Evolutionary conservation across 2,113 vertebrate species (phyloP).

Genomic region (Vanacampus margaritifer): DNA sequence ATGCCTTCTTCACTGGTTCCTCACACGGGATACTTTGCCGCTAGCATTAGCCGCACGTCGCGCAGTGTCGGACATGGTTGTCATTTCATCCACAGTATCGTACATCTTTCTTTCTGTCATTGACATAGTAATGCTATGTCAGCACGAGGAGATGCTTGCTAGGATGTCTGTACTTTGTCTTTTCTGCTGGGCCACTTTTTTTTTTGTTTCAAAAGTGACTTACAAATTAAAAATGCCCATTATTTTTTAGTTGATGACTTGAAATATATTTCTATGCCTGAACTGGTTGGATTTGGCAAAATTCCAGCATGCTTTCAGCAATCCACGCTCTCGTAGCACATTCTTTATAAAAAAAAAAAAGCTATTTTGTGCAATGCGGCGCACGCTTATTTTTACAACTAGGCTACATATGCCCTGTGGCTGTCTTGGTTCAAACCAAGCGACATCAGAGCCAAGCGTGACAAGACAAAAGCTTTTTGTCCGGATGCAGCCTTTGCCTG

Average conservation of each 20-base stretch:
- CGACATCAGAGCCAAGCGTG: slow-evolving; percentile 23
- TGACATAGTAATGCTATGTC: not conserved
- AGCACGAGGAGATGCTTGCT: not conserved
- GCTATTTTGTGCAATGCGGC: slow-evolving; percentile 22
- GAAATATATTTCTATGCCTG: not conserved
- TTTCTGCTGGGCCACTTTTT: not conserved
- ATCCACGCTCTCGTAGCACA: slow-evolving; percentile 9
- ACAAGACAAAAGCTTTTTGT: slow-evolving; percentile 16
- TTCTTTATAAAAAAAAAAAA: slow-evolving; percentile 45
- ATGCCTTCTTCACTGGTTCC: not conserved
- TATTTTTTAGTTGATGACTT: no score
- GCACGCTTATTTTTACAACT: slow-evolving; percentile 22
- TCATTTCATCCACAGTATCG: not conserved
- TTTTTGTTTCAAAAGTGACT: not conserved
- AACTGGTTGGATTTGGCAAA: slow-evolving; percentile 1
- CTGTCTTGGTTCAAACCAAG: slow-evolving; percentile 20
- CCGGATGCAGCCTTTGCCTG: slow-evolving; percentile 24
- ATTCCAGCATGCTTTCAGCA: slow-evolving; percentile 16
- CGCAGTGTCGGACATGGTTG: not conserved
- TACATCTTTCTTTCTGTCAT: not conserved
- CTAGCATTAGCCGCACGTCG: not conserved
- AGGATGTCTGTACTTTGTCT: no score
- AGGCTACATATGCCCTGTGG: slow-evolving; percentile 43
- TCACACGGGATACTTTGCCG: not conserved
- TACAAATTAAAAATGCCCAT: no score